Conservation (phyloP, 1,140 invertebrate species). For the Macrobrachium nipponense region DNA sequence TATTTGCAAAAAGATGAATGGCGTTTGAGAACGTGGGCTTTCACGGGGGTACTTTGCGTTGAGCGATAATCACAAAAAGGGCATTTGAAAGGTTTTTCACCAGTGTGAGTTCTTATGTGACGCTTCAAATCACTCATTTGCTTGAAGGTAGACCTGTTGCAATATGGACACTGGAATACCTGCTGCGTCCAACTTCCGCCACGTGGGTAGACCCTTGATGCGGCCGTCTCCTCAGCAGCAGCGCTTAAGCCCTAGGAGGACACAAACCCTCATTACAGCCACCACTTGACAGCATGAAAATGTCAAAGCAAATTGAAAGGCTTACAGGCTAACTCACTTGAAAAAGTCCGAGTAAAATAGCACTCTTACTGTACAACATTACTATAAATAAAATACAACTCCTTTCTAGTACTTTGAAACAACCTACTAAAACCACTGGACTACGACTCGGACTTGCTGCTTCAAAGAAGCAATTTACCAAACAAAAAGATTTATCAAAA, state of each 20-base stretch:
- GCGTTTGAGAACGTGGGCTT: slow-evolving; percentile 49
- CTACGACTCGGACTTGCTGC: too few species aligned
- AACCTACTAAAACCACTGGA: too few species aligned
- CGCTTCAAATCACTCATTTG: slow-evolving; percentile 58
- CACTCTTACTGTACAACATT: too few species aligned
- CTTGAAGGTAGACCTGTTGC: slow-evolving; percentile 58
- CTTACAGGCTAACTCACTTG: background rate
- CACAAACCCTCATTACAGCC: slow-evolving; percentile 47
- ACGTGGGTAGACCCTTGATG: slow-evolving; percentile 14
- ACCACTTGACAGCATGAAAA: background rate
- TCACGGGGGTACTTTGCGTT: slow-evolving; percentile 52
- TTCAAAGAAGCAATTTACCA: too few species aligned
- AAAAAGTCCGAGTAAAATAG: background rate
- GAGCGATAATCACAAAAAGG: slow-evolving; percentile 46
- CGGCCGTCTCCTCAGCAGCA: slow-evolving; percentile 43
- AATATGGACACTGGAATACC: slow-evolving; percentile 55
- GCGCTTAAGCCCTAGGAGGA: slow-evolving; percentile 54
- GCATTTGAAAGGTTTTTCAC: slow-evolving; percentile 55
- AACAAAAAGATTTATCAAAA: too few species aligned
- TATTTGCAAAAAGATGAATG: background rate
- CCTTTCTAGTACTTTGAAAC: too few species aligned
- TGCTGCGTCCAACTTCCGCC: slow-evolving; percentile 41
- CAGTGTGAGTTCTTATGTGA: slow-evolving; percentile 55
- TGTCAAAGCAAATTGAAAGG: slow-evolving; percentile 24
- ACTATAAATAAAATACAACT: too few species aligned